Conservation (phyloP, 2,797 vertebrate species). For the Anguilla anguilla region DNA sequence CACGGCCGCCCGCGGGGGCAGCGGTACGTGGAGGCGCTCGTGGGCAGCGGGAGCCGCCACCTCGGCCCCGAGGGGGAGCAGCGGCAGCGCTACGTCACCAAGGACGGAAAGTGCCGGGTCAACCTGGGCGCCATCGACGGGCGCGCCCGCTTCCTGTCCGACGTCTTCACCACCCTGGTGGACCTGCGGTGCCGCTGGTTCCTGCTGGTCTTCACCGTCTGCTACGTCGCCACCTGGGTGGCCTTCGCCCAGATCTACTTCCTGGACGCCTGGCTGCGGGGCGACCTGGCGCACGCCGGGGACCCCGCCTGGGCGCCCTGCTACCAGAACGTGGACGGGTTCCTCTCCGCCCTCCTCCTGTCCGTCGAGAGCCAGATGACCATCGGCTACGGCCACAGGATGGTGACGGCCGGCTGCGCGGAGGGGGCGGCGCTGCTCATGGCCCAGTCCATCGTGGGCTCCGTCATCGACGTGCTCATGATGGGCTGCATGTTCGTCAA, state of each 20-base stretch:
- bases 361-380: slow-evolving; percentile 83
- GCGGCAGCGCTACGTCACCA: slow-evolving; percentile 79
- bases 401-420: slow-evolving; percentile 75
- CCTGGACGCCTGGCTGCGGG: slow-evolving; percentile 74
- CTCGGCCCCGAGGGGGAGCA: slow-evolving; percentile 53
- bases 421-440: slow-evolving; percentile 78
- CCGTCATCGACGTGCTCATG: slow-evolving; percentile 84
- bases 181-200: slow-evolving; percentile 87
- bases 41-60: slow-evolving; percentile 65
- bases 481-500: slow-evolving; percentile 88
- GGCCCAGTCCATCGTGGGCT: slow-evolving; percentile 80
- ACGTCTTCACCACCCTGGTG: slow-evolving; percentile 84
- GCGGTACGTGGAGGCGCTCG: slow-evolving; percentile 65
- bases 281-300: slow-evolving; percentile 66
- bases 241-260: slow-evolving; percentile 76
- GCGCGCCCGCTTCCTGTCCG: slow-evolving; percentile 79
- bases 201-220: slow-evolving; percentile 81
- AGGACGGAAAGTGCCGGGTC: slow-evolving; percentile 82
- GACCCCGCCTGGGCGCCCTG: slow-evolving; percentile 74
- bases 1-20: slow-evolving; percentile 55
- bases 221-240: slow-evolving; percentile 81
- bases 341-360: slow-evolving; percentile 79
- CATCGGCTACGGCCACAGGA: slow-evolving; percentile 81
- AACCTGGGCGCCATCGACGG: slow-evolving; percentile 79
- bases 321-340: slow-evolving; percentile 77